Conservation (phyloP, 2,888 invertebrate genomes). For the Priocnemis perturbator region DNA sequence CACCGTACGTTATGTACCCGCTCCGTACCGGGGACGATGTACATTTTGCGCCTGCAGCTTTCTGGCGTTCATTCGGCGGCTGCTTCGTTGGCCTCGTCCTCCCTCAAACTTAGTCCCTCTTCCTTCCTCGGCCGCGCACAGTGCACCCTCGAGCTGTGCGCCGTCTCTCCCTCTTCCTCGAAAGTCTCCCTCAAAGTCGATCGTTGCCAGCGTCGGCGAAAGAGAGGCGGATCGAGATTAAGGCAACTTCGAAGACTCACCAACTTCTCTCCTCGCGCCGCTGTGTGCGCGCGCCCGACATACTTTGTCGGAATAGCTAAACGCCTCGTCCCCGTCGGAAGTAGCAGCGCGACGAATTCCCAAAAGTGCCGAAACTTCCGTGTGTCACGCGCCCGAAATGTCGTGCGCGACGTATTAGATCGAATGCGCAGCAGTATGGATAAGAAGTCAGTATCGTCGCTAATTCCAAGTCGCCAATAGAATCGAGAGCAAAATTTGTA, state of each 20-base stretch:
- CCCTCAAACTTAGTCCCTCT: conserved; percentile 7
- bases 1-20: conserved; percentile 26
- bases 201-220: conserved; percentile 35
- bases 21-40: conserved; percentile 33
- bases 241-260: conserved; percentile 48
- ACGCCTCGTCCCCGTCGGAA: conserved; percentile 42
- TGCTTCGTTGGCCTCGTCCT: background rate
- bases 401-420: background rate
- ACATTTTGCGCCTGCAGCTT: conserved; percentile 10
- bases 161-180: conserved; percentile 14
- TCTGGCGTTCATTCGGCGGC: conserved; percentile 17
- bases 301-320: conserved; percentile 44
- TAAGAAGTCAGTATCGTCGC: background rate
- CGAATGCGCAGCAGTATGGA: background rate
- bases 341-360: conserved; percentile 35
- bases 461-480: conserved; percentile 28
- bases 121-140: conserved; percentile 3
- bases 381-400: background rate
- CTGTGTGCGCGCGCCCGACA: conserved; percentile 30
- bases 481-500: background rate
- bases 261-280: conserved; percentile 34
- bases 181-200: conserved; percentile 54
- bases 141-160: conserved; percentile 2
- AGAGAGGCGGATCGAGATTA: conserved; percentile 45
- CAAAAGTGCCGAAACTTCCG: conserved; percentile 8